phyloP scores from a whole-genome alignment of 2,113 vertebrate genomes.

The Rhinolophus sinicus region DNA sequence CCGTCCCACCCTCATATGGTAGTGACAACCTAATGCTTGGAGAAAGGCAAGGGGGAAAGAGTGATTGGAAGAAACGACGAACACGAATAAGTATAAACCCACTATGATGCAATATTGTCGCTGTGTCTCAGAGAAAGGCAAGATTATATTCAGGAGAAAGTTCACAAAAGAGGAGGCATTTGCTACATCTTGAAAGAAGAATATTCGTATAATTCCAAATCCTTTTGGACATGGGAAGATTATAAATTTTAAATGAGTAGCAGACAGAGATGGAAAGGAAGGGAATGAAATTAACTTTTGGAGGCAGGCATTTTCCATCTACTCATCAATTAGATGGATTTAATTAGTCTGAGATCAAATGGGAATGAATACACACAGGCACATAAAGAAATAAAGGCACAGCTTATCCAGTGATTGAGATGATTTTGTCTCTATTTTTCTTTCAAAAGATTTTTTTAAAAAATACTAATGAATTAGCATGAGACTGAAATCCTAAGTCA shows the following conservation, averaged over 20 bases:
- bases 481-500: constrained; percentile 42
- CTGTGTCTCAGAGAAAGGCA: constrained; percentile 4
- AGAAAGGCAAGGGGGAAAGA: neutral
- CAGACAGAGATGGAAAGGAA: constrained; percentile 42
- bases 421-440: constrained; percentile 35
- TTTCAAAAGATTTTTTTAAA: constrained; percentile 2
- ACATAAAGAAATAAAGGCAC: constrained; percentile 49
- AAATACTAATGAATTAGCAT: constrained; percentile 48
- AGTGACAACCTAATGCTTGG: neutral
- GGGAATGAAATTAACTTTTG: constrained; percentile 43
- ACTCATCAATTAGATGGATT: constrained; percentile 56
- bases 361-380: neutral
- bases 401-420: constrained; percentile 41
- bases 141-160: neutral
- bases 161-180: constrained; percentile 22
- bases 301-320: constrained; percentile 43
- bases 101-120: neutral
- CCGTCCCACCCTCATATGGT: neutral
- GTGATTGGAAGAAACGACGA: neutral
- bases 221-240: constrained; percentile 8
- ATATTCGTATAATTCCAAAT: neutral
- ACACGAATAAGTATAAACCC: neutral
- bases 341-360: constrained; percentile 63
- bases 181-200: constrained; percentile 48
- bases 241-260: constrained; percentile 56